Conservation (phyloP, 2,888 invertebrate genomes). For the Prosapia bicincta region DNA sequence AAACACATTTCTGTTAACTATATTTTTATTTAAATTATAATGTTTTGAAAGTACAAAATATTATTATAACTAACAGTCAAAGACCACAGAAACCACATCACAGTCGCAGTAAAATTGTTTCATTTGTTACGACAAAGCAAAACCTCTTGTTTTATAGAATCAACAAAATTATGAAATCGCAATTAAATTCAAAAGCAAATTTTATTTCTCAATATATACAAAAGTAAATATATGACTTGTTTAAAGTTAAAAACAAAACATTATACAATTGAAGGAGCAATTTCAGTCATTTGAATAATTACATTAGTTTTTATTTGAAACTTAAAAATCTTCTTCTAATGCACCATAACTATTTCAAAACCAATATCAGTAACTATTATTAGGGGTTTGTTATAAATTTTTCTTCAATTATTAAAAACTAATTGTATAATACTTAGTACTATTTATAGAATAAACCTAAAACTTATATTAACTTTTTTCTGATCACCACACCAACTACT, state of each 20-base stretch:
- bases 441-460: neutral
- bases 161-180: neutral
- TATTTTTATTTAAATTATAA: neutral
- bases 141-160: neutral
- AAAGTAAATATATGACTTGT: neutral
- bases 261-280: neutral
- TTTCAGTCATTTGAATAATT: neutral
- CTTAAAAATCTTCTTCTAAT: neutral
- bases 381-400: neutral
- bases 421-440: neutral
- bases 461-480: neutral
- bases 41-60: neutral
- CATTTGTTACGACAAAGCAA: neutral
- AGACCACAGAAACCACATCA: neutral
- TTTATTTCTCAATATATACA: neutral
- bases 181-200: neutral
- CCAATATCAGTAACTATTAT: neutral
- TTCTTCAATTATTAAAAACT: neutral
- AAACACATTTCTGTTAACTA: neutral
- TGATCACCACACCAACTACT: neutral
- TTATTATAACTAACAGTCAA: constrained; percentile 2
- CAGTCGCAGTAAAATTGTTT: neutral
- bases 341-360: neutral
- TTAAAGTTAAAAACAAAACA: neutral
- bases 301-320: neutral